Base-by-base conservation (phyloP, 2,113 vertebrate species). In the Opisthocomus hoazin region DNA sequence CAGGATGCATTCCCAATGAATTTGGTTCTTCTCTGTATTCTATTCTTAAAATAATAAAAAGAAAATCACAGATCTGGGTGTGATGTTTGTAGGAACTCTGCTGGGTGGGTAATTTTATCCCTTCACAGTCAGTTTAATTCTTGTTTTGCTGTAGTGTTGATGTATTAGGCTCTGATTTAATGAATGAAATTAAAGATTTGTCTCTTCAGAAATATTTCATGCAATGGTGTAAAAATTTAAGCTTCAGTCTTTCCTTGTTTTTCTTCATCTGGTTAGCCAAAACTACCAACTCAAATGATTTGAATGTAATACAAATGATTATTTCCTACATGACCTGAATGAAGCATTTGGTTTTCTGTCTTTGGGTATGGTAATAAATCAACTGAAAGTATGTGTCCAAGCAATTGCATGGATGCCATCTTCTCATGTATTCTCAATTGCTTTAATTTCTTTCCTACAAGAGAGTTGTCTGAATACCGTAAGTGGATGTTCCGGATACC, bases 21-120 rank as follows among this genome's bases (percentile, higher is more conserved):
- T 85, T 19, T 13, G 1, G 0, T 56, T 26, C 64, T 83, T 41
- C 5, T 22, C 46, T 12, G 6, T 70, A 24, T 2, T 7, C n/a
- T 58, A 48, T 56, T 26, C 9, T 29, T 56, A 8, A 48, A 79
- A 23, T 15, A 18, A 36, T 24, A 23, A 24, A 65, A 37, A 27
- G 6, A 29, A 69, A 56, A 16, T 2, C 24, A 39, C 24, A 23
- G 9, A 14, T 21, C 6, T 14, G 12, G 8, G 6, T 34, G 37
- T 10, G 73, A n/a, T 26, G 24, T 45, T 43, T 54, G 51, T 64
- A 60, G 46, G 22, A 71, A 34, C 29, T 36, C 56, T 36, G 36
- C 20, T 41, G 46, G 2, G 9, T 61, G 50, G 36, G 43, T 41
- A 0, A 3, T 68, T 83, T 63, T n/a, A 21, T 41, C 17, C 57